Evolutionary conservation across 1,140 invertebrate genomes (phyloP), one percentile per base, ranked within the genome.

Genomic region (Holotrichia oblita): DNA sequence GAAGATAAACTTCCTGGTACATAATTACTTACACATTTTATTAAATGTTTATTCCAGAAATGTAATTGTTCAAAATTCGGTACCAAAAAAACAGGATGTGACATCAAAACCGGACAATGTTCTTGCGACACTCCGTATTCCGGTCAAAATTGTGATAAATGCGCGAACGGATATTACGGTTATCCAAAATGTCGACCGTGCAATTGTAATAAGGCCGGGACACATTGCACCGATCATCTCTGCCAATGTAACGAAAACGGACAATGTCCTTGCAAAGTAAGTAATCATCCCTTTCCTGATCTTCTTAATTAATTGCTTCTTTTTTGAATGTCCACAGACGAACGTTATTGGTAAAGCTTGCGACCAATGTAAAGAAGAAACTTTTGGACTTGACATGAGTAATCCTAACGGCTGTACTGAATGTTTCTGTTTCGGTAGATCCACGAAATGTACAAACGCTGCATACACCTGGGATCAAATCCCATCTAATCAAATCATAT

Each of bases 341-440:
- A 94, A 96, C 86, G 94, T 94, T 9, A 88, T 90, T 9, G 97
- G 97, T 3, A 89, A 91, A 72, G 92, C 93, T 81, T 99, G 98
- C 86, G 92, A 96, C 84, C 84, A 89, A 40, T 99, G 98, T 87
- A 91, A 92, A 84, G 90, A 93, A 44, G 94, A 94, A 24, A 96
- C 95, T 0, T 98, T 97, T 85, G 95, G 95, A 0, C 85, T 98
- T 3, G 89, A 92, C 0, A 83, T 86, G 0, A 88, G 92, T 6
- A 96, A 95, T 86, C 89, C 92, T 0, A 90, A 91, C 77, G 96
- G 96, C n/a, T n/a, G n/a, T n/a, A n/a, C n/a, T n/a, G n/a, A n/a
- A n/a, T n/a, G n/a, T n/a, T n/a, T n/a, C n/a, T 98, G 96, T 87
- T 98, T 97, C 84, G 94, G 93, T 0, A 89, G 95, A 82, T 93